Evolutionary conservation across 2,888 invertebrate species (phyloP).

Genomic region (Myopa tessellatipennis): DNA sequence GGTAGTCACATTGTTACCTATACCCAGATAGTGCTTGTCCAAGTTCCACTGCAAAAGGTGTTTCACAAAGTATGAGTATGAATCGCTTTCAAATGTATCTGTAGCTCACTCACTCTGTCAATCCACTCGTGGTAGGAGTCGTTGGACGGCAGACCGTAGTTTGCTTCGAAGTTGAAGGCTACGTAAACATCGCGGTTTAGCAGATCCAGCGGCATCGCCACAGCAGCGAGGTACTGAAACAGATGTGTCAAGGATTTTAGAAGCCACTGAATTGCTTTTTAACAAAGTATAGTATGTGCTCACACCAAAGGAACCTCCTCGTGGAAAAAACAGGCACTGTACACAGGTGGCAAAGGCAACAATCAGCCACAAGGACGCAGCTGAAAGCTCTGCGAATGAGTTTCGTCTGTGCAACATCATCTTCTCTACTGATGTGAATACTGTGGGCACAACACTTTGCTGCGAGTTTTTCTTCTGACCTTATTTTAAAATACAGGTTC

Average conservation of each 20-base stretch:
- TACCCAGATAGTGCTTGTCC: conserved; percentile 56
- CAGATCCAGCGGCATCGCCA: conserved; percentile 77
- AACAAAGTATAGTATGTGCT: conserved; percentile 31
- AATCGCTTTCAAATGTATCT: neutral
- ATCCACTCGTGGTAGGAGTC: conserved; percentile 72
- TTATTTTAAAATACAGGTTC: conserved; percentile 1
- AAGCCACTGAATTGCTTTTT: neutral
- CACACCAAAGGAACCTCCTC: conserved; percentile 59
- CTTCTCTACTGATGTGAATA: neutral
- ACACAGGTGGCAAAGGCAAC: neutral
- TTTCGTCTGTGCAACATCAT: conserved; percentile 13
- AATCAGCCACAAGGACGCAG: neutral
- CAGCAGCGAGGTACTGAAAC: conserved; percentile 75
- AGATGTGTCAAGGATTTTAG: neutral
- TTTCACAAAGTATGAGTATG: neutral
- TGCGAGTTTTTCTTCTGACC: neutral
- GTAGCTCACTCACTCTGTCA: conserved; percentile 69
- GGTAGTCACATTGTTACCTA: conserved; percentile 59
- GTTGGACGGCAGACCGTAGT: conserved; percentile 73
- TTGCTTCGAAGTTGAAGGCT: conserved; percentile 80
- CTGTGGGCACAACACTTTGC: neutral
- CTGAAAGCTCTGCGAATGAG: neutral
- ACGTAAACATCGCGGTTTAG: conserved; percentile 78
- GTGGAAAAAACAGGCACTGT: conserved; percentile 56
- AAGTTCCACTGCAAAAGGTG: conserved; percentile 59